These are phyloP conservation scores for Cephus spinipes DNA, from an alignment of 2,888 invertebrate species.

Conservation along the genomic window DNA sequence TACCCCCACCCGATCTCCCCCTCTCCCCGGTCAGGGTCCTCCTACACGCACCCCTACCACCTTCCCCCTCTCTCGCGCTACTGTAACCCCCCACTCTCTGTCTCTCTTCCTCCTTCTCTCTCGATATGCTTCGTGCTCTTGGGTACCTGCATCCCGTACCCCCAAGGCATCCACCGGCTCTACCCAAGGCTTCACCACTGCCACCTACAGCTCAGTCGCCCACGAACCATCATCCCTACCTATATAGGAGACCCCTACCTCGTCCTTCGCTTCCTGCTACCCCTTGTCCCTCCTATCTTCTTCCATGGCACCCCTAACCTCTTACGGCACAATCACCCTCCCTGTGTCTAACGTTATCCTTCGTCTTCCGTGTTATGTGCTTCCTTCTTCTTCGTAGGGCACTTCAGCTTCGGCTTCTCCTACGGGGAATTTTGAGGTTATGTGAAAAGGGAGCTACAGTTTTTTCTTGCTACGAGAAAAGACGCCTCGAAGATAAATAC, in stretches of 20 bases:
- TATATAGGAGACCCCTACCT: background rate
- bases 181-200: background rate
- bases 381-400: background rate
- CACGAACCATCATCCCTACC: background rate
- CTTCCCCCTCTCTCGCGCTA: constrained; percentile 19
- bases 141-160: background rate
- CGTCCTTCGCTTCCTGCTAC: constrained; percentile 9
- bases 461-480: background rate
- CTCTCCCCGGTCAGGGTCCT: background rate
- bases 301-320: background rate
- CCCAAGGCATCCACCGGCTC: background rate
- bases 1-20: constrained; percentile 9
- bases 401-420: background rate
- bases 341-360: background rate
- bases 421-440: background rate
- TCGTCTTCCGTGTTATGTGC: background rate
- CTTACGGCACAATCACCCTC: background rate
- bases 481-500: background rate
- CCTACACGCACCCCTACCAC: background rate
- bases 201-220: background rate
- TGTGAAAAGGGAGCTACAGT: background rate
- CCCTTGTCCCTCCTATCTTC: constrained; percentile 28
- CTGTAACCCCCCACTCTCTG: constrained; percentile 20
- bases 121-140: background rate
- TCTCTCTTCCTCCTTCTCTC: constrained; percentile 15